Base-by-base conservation (phyloP, 2,797 vertebrate genomes). In the Carapus acus region DNA sequence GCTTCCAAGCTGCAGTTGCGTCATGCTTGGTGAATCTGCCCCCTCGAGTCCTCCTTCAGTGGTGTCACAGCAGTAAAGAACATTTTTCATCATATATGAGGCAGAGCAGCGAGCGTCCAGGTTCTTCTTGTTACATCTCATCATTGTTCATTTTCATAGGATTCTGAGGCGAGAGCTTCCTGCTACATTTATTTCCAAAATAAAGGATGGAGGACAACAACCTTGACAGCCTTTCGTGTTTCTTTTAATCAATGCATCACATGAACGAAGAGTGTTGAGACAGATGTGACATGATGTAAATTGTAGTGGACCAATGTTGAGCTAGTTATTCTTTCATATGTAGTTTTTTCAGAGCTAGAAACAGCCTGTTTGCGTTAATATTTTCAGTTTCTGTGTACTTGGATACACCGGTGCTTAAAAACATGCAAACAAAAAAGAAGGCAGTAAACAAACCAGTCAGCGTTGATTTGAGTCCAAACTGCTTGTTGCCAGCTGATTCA, bases 21-120 rank as follows among this genome's bases (percentile, higher is more conserved):
- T n/a, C n/a, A n/a, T n/a, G n/a, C n/a, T n/a, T n/a, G n/a, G n/a
- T n/a, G n/a, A n/a, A n/a, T n/a, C n/a, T n/a, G n/a, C 42, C 6
- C 3, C 31, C 8, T 9, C 31, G 2, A 36, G 34, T n/a, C 34
- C 7, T 36, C 34, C 4, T 15, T 15, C 36, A 51, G 43, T 55
- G 43, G 73, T 79, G 49, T 59, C 19, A 12, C 58, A 34, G 23
- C 39, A 41, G 71, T 74, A 71, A 66, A 74, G 51, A 20, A 67
- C 43, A 46, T 49, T 63, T 65, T 62, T 38, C 29, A 2, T 33
- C 8, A 33, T 3, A 13, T 33, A 33, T 3, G 31, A 33, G 12
- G 19, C 9, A 37, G 17, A 54, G 53, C 46, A 64, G 16, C 21
- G n/a, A 31, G 49, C 49, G 33, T 24, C 6, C 34, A 12, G 44